These are phyloP conservation scores for Parazoanthus atlanticus DNA, from an alignment of 92 coral and sea anemone genomes.

Conservation along the genomic window DNA sequence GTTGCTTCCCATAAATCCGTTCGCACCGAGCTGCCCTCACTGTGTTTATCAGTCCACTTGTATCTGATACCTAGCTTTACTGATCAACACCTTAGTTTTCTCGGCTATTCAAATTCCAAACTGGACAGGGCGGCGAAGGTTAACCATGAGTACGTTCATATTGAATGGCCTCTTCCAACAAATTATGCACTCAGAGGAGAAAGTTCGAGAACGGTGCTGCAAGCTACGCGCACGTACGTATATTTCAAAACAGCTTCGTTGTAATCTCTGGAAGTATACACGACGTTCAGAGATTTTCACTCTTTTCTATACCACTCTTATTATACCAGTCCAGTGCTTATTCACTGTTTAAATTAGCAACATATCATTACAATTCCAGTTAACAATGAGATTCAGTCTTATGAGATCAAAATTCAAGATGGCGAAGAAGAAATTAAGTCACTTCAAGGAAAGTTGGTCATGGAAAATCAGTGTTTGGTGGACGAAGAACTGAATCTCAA, in stretches of 20 bases:
- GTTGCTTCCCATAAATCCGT: neutral
- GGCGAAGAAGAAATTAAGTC: conserved; percentile 81
- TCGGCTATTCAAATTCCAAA: neutral
- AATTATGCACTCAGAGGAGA: conserved; percentile 93
- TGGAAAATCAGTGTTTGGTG: conserved; percentile 82
- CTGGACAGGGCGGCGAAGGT: neutral
- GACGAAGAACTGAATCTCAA: conserved; percentile 90
- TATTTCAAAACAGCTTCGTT: neutral
- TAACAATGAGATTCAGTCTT: conserved; percentile 75
- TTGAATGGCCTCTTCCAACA: conserved; percentile 87
- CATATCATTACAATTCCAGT: conserved; percentile 46
- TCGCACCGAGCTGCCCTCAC: neutral
- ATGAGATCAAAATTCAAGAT: conserved; percentile 71
- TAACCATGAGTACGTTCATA: conserved; percentile 59
- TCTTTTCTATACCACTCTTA: neutral
- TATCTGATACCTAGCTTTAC: too few relatives aligned
- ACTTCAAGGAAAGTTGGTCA: conserved; percentile 70
- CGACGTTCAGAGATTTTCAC: neutral
- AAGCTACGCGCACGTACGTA: conserved; percentile 81
- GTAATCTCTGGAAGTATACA: conserved; percentile 5
- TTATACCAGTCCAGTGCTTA: neutral
- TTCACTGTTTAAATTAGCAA: neutral
- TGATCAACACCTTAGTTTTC: too few relatives aligned
- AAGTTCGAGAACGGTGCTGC: conserved; percentile 79
- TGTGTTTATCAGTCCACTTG: too few relatives aligned